Evolutionary conservation across 2,888 invertebrate species (phyloP).

Genomic region (Drepanosiphum platanoidis): DNA sequence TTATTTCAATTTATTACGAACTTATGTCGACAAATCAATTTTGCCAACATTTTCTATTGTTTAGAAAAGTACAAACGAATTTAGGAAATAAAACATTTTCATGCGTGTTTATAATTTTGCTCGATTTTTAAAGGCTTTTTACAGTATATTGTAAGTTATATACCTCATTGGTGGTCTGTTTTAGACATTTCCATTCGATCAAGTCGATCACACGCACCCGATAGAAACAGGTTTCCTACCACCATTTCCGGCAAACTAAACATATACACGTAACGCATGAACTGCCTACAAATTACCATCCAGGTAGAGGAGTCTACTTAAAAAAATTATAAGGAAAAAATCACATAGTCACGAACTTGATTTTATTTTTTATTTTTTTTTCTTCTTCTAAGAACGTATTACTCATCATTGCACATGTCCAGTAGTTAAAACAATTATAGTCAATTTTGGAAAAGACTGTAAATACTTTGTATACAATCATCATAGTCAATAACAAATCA

Average conservation of each 20-base stretch:
- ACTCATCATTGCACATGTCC: constrained; percentile 3
- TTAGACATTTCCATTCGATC: constrained; percentile 31
- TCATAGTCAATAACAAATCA: background rate
- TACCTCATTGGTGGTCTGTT: constrained; percentile 45
- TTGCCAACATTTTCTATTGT: no score
- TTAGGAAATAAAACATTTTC: background rate
- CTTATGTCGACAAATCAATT: no score
- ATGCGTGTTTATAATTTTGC: background rate
- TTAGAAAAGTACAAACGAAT: no score
- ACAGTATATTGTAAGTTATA: background rate
- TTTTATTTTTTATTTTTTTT: constrained; percentile 45
- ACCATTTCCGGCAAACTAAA: constrained; percentile 49
- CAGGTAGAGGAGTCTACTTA: constrained; percentile 31
- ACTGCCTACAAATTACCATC: constrained; percentile 53
- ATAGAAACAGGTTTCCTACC: constrained; percentile 55
- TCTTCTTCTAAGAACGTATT: constrained; percentile 2
- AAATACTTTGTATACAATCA: constrained; percentile 4
- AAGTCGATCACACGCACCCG: constrained; percentile 51
- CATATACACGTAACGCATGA: constrained; percentile 4
- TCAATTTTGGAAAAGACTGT: constrained; percentile 10
- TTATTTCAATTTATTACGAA: background rate
- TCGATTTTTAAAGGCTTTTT: background rate
- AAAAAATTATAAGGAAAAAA: constrained; percentile 33
- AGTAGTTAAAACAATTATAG: constrained; percentile 34
- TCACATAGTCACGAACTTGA: constrained; percentile 54